A percentile compares a stretch with the other conserved stretches of the same genome.
Conservation (phyloP, 2,113 vertebrate genomes). For the Engystomops pustulosus region DNA sequence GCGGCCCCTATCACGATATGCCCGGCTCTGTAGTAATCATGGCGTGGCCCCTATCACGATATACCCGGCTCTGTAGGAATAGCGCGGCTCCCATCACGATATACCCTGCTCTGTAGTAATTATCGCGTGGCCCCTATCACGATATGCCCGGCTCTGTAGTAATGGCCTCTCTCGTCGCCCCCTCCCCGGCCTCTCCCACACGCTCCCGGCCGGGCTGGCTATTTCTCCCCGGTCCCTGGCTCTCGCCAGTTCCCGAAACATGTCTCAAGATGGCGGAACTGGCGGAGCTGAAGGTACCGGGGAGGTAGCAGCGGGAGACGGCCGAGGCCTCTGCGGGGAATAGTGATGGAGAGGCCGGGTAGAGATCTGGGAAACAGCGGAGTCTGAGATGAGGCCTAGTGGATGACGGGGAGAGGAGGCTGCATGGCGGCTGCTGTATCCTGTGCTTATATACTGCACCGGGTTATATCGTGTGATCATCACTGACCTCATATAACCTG, state of each 20-base stretch:
- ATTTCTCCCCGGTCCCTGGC: conserved; percentile 43
- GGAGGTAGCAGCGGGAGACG: not conserved
- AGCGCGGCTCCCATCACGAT: no score
- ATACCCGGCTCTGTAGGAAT: no score
- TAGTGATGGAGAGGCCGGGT: not conserved
- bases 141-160: not conserved
- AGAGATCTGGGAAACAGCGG: not conserved
- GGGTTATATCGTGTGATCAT: no score
- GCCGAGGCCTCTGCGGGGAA: not conserved
- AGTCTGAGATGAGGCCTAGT: not conserved
- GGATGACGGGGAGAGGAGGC: not conserved
- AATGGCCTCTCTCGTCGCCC: not conserved
- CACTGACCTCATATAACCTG: no score
- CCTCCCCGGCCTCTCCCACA: conserved; percentile 3
- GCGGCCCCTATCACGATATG: no score
- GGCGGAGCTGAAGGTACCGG: conserved; percentile 70
- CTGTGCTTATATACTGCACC: not conserved
- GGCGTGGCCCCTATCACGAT: no score
- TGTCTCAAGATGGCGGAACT: conserved; percentile 75
- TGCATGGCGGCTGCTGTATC: no score
- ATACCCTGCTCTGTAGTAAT: no score
- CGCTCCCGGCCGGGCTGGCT: not conserved
- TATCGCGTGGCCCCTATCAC: no score
- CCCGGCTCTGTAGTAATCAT: no score
- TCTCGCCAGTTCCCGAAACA: conserved; percentile 62